phyloP scores from a whole-genome alignment of 2,797 vertebrate species.

The Sebastes reedi region DNA sequence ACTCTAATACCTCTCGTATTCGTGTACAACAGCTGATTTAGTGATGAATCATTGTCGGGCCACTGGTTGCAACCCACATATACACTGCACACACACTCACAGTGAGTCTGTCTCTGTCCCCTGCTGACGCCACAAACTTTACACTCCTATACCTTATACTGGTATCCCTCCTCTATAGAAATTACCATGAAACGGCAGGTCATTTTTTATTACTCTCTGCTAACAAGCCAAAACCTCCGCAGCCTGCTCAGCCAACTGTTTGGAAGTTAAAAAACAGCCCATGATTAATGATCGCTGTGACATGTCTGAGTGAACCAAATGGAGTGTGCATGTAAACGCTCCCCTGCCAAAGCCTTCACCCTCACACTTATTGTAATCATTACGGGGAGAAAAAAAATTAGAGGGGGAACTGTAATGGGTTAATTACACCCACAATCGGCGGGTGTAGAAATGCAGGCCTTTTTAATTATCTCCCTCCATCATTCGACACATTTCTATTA shows the following conservation, averaged over 20 bases:
- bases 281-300: conserved; percentile 79
- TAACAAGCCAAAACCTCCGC: conserved; percentile 55
- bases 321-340: conserved; percentile 77
- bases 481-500: conserved; percentile 82
- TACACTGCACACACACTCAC: neutral
- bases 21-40: neutral
- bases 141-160: neutral
- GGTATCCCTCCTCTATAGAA: conserved; percentile 29
- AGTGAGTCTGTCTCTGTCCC: neutral
- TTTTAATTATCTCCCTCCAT: conserved; percentile 82
- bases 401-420: conserved; percentile 73
- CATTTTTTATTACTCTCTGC: conserved; percentile 61
- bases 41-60: neutral
- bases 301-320: conserved; percentile 80
- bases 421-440: conserved; percentile 75
- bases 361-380: conserved; percentile 82
- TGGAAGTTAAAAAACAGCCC: conserved; percentile 67
- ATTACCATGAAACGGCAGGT: conserved; percentile 46
- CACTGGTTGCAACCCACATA: neutral
- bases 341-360: conserved; percentile 73
- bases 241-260: conserved; percentile 12
- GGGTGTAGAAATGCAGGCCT: conserved; percentile 71
- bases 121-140: conserved; percentile 17
- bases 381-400: conserved; percentile 60
- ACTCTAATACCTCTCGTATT: neutral